Conservation (phyloP, 1,140 invertebrate genomes). For the Bombus breviceps region DNA sequence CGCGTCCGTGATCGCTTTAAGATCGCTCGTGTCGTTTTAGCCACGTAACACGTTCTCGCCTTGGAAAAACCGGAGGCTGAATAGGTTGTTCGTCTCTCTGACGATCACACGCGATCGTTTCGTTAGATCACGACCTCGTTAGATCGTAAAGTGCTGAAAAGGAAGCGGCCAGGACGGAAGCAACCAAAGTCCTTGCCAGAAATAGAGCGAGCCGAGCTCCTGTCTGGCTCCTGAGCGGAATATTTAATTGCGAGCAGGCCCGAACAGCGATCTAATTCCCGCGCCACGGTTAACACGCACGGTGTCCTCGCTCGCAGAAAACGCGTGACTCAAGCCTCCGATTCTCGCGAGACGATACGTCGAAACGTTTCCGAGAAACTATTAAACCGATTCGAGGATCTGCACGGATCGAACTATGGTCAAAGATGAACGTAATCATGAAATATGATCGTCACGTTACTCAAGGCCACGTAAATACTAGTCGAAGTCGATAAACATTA, state of each 20-base stretch:
- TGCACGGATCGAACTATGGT: not conserved
- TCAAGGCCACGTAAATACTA: conserved; percentile 43
- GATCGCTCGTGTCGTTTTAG: conserved; percentile 4
- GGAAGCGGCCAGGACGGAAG: conserved; percentile 14
- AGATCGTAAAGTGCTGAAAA: conserved; percentile 13
- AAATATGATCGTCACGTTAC: not conserved
- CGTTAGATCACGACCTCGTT: conserved; percentile 65
- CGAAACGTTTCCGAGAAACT: conserved; percentile 51
- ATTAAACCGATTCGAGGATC: conserved; percentile 36
- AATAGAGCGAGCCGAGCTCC: conserved; percentile 57
- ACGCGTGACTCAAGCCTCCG: conserved; percentile 45
- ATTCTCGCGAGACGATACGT: conserved; percentile 9
- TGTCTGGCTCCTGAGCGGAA: conserved; percentile 50
- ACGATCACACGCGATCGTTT: conserved; percentile 57
- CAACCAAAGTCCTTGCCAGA: conserved; percentile 70
- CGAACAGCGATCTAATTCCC: conserved; percentile 42
- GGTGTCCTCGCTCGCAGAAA: conserved; percentile 40
- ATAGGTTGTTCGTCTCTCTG: conserved; percentile 30
- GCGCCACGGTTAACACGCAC: conserved; percentile 16
- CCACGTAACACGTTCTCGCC: conserved; percentile 54
- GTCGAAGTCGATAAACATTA: not conserved
- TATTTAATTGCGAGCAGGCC: conserved; percentile 51
- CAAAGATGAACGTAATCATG: not conserved
- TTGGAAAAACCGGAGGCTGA: conserved; percentile 58
- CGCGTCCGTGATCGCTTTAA: conserved; percentile 34